Conservation (phyloP, 2,113 vertebrate genomes). For the Ictidomys tridecemlineatus region DNA sequence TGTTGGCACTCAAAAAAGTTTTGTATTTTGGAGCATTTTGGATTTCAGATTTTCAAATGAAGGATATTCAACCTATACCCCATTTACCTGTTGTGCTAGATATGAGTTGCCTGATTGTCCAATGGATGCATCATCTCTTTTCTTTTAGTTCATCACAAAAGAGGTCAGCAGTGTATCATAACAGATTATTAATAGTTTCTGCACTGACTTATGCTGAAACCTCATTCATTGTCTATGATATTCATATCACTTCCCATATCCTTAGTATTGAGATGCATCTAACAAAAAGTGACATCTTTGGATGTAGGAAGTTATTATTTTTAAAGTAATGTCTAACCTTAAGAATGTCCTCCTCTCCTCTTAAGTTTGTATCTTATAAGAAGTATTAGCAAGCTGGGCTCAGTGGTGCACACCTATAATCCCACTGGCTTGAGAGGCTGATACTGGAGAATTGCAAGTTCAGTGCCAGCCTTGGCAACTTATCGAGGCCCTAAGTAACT, state of each 20-base stretch:
- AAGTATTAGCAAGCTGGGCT: too few species aligned
- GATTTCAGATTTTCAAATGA: neutral
- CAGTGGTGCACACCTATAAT: too few species aligned
- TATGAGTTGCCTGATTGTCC: slow-evolving; percentile 1
- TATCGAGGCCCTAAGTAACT: too few species aligned
- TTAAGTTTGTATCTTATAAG: neutral
- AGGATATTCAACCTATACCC: neutral
- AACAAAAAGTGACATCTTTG: slow-evolving; percentile 27
- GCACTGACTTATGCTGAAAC: neutral
- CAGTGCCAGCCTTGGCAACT: too few species aligned
- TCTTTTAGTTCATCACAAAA: slow-evolving; percentile 14
- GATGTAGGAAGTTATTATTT: slow-evolving; percentile 4
- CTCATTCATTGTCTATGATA: neutral
- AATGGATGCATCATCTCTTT: neutral
- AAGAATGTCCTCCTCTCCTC: neutral
- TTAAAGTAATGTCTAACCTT: slow-evolving; percentile 48
- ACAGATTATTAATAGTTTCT: slow-evolving; percentile 16
- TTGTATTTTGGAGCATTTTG: neutral
- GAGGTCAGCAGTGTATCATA: neutral
- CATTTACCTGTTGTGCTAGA: neutral
- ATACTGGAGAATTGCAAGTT: too few species aligned
- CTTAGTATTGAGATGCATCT: neutral
- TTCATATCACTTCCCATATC: neutral
- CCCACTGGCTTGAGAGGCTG: too few species aligned
- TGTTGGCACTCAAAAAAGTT: neutral